These are phyloP conservation scores for Apamea monoglypha DNA, from an alignment of 2,888 invertebrate species.

Conservation along the genomic window DNA sequence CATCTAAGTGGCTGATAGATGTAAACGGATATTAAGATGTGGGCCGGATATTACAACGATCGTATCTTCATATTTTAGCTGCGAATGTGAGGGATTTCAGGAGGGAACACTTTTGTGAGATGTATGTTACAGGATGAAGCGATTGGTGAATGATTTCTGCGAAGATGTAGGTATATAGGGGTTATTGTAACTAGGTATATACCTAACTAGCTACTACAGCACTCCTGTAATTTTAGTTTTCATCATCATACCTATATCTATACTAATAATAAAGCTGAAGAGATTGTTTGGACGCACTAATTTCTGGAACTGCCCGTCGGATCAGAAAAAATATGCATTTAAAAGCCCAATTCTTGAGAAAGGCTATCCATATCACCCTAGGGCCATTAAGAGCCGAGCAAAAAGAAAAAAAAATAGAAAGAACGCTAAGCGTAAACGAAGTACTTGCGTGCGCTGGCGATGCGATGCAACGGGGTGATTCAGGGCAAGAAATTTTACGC, in stretches of 20 bases:
- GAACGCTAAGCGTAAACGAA: no score
- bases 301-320: no score
- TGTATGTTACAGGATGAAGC: constrained; percentile 31
- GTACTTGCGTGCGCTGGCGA: no score
- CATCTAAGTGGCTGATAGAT: constrained; percentile 75
- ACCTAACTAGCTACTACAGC: background rate
- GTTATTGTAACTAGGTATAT: background rate
- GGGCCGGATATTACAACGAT: constrained; percentile 80
- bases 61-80: constrained; percentile 68
- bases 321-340: no score
- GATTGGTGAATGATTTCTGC: constrained; percentile 24
- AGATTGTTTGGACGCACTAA: no score
- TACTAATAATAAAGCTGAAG: no score
- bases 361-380: no score
- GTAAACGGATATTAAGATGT: constrained; percentile 81
- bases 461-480: no score
- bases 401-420: no score
- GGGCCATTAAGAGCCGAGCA: no score
- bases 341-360: no score
- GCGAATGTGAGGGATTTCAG: constrained; percentile 57
- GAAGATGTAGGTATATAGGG: background rate
- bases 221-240: background rate
- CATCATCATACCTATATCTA: background rate
- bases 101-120: constrained; percentile 51
- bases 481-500: no score